Conservation (phyloP, 2,888 invertebrate genomes). For the Spodoptera picta region DNA sequence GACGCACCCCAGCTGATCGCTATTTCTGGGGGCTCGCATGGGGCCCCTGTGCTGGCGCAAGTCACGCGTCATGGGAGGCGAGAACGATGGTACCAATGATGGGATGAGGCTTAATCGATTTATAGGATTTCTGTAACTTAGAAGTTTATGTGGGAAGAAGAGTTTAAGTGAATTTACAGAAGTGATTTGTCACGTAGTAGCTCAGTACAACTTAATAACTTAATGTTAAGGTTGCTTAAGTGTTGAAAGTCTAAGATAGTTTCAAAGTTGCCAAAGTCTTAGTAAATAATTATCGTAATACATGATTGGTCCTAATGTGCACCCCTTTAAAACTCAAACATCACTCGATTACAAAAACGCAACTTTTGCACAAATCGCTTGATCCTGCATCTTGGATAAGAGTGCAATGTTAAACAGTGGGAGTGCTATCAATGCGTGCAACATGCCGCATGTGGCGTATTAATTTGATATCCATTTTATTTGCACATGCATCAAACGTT, state of each 20-base stretch:
- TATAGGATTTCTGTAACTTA: conserved; percentile 1
- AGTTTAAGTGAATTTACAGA: too few species aligned
- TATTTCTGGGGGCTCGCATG: conserved; percentile 77
- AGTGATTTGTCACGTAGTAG: too few species aligned
- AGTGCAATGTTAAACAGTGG: conserved; percentile 61
- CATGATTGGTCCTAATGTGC: too few species aligned
- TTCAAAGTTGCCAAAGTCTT: too few species aligned
- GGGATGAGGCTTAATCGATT: conserved; percentile 31
- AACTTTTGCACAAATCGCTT: conserved; percentile 30
- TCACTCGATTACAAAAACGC: too few species aligned
- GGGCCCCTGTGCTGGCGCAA: conserved; percentile 55
- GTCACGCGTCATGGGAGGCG: conserved; percentile 27
- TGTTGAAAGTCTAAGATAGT: too few species aligned
- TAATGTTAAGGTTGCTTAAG: too few species aligned
- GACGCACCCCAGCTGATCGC: conserved; percentile 85
- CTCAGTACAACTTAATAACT: too few species aligned
- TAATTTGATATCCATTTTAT: conserved; percentile 65
- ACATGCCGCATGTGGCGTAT: conserved; percentile 64
- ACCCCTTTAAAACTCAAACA: too few species aligned
- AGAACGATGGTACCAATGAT: conserved; percentile 22
- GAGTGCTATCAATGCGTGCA: conserved; percentile 64
- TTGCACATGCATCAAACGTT: conserved; percentile 39
- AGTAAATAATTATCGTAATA: too few species aligned
- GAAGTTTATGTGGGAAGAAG: conserved; percentile 4
- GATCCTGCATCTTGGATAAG: conserved; percentile 37